Conservation (phyloP, 2,797 vertebrate species). For the Fistularia tabacaria region DNA sequence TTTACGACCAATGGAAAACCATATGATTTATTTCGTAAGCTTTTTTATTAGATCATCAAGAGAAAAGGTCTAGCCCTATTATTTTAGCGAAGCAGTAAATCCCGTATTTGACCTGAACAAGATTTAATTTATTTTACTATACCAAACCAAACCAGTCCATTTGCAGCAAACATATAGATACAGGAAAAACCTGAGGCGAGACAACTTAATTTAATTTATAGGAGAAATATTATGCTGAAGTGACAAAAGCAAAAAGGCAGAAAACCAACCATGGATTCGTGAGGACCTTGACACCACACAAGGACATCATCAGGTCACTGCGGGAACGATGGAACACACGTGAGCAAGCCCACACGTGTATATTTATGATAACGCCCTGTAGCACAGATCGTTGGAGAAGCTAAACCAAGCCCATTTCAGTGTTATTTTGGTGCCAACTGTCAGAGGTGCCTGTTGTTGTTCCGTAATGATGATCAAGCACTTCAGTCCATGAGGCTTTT, state of each 20-base stretch:
- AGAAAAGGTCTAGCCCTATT: too few species aligned
- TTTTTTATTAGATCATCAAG: too few species aligned
- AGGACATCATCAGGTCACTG: constrained; percentile 61
- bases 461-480: constrained; percentile 69
- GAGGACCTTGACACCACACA: constrained; percentile 49
- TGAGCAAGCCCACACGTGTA: background rate
- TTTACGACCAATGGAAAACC: too few species aligned
- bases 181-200: constrained; percentile 6
- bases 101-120: too few species aligned
- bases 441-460: constrained; percentile 58
- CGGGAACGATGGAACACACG: constrained; percentile 23
- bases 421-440: constrained; percentile 53
- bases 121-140: too few species aligned
- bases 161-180: constrained; percentile 10
- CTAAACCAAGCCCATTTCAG: constrained; percentile 49
- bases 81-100: too few species aligned
- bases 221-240: constrained; percentile 46
- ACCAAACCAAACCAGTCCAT: constrained; percentile 1
- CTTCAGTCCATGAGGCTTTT: constrained; percentile 35
- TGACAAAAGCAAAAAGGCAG: constrained; percentile 30
- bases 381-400: constrained; percentile 48
- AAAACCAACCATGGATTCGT: constrained; percentile 28
- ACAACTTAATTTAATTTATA: constrained; percentile 27
- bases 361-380: constrained; percentile 10
- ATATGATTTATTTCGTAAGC: too few species aligned